Conservation (phyloP, 1,140 invertebrate genomes). For the Stratiolaelaps scimitus region DNA sequence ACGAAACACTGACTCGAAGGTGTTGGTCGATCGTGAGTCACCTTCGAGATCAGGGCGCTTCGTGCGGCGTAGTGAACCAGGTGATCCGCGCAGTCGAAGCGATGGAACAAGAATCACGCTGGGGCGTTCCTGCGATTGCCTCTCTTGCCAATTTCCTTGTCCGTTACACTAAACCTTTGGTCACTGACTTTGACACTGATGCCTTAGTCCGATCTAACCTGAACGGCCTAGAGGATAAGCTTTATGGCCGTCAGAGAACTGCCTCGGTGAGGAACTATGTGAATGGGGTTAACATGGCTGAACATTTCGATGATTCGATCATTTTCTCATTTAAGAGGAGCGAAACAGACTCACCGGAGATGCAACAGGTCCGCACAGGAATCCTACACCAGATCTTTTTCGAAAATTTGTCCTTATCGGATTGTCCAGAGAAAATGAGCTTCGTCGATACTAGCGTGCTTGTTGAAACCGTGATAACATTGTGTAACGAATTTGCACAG, state of each 20-base stretch:
- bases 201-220: not conserved
- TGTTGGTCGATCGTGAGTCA: not conserved
- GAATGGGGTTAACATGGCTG: not conserved
- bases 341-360: not conserved
- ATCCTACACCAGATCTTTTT: not conserved
- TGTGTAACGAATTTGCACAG: too few species aligned
- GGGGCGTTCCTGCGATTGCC: not conserved
- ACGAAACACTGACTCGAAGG: not conserved
- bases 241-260: not conserved
- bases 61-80: not conserved
- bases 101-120: slow-evolving; percentile 8
- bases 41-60: not conserved
- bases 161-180: not conserved
- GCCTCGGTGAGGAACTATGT: not conserved
- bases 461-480: too few species aligned
- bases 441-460: too few species aligned
- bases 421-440: not conserved
- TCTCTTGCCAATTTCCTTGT: not conserved
- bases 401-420: not conserved
- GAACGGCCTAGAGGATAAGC: not conserved
- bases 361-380: not conserved
- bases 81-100: not conserved
- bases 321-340: not conserved
- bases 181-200: not conserved
- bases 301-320: slow-evolving; percentile 18